Conservation (phyloP, 2,797 vertebrate genomes). For the Pseudopleuronectes americanus region DNA sequence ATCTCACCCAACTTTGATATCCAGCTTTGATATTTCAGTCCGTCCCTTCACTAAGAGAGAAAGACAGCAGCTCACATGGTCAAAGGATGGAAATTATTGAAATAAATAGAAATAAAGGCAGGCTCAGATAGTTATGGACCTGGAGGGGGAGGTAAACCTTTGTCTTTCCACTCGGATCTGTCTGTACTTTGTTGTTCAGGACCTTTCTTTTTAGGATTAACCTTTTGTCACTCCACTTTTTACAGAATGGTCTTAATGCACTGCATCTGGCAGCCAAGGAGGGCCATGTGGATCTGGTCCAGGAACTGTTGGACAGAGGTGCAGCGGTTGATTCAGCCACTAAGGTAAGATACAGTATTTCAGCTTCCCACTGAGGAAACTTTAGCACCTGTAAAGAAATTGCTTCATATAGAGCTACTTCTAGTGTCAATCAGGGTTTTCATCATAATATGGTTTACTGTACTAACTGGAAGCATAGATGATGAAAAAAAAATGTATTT, state of each 20-base stretch:
- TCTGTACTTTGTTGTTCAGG: neutral
- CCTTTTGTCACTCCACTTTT: neutral
- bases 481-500: neutral
- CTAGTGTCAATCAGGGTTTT: neutral
- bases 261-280: constrained; percentile 98
- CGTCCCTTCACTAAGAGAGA: constrained; percentile 4
- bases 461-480: too few relatives aligned
- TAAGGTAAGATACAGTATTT: constrained; percentile 84
- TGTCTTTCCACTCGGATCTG: neutral
- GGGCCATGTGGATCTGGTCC: constrained; percentile 95
- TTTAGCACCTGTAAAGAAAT: too few relatives aligned
- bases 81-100: constrained; percentile 9
- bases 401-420: neutral
- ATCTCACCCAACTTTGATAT: constrained; percentile 49
- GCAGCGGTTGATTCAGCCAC: constrained; percentile 93
- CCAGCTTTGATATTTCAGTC: constrained; percentile 53
- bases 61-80: constrained; percentile 2
- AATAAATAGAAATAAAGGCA: constrained; percentile 14
- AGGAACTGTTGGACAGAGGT: constrained; percentile 94
- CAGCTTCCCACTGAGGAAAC: neutral
- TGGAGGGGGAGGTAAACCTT: constrained; percentile 29
- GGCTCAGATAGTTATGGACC: constrained; percentile 2
- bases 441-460: too few relatives aligned
- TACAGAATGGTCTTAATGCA: constrained; percentile 98
- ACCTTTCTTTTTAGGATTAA: constrained; percentile 5